These are phyloP conservation scores for Nyctibius bracteatus DNA, from an alignment of 2,113 vertebrate species.

Conservation along the genomic window DNA sequence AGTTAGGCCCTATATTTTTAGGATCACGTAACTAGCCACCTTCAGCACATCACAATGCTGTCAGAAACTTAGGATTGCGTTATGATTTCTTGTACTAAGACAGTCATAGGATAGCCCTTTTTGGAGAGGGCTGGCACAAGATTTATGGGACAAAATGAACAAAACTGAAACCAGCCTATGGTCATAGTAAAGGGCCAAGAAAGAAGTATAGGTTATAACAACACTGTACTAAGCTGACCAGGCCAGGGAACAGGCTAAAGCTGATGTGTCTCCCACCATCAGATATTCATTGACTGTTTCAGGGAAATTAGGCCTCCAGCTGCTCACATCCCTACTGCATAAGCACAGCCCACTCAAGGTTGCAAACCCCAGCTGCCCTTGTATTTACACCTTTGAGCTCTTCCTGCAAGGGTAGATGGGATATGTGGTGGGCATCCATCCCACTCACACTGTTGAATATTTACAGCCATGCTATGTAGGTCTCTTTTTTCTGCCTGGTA, in stretches of 20 bases:
- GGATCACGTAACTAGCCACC: background rate
- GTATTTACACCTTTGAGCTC: background rate
- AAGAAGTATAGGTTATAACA: background rate
- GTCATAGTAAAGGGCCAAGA: background rate
- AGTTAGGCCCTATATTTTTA: background rate
- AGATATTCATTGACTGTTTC: background rate
- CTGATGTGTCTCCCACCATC: background rate
- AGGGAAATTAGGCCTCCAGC: background rate
- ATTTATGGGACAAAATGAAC: background rate
- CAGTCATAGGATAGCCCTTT: background rate
- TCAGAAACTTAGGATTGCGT: background rate
- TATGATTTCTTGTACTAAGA: background rate
- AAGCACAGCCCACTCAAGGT: background rate
- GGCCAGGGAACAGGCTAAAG: background rate
- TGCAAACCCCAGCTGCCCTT: background rate
- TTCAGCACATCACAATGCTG: background rate
- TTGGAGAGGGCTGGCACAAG: background rate
- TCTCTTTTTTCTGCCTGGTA: background rate
- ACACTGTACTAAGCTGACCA: background rate
- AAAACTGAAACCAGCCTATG: background rate
- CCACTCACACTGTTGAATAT: background rate
- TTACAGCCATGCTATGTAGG: background rate
- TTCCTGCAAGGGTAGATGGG: background rate
- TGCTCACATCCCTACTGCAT: background rate
- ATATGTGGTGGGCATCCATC: background rate